Conservation (phyloP, 35 echinoderm and acorn worm genomes). For the Apostichopus parvimensis region DNA sequence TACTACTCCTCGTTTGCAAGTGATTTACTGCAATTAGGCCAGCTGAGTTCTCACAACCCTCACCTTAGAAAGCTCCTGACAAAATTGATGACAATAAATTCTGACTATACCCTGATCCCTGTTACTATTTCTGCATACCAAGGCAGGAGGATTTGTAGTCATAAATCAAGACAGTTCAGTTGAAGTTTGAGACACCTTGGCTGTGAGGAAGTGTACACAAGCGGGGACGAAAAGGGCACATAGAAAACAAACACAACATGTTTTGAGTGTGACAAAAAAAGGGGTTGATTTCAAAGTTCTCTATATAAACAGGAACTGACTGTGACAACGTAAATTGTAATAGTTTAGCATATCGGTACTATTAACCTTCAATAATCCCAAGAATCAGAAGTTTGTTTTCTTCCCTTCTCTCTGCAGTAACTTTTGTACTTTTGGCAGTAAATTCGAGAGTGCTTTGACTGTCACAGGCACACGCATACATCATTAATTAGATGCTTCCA, state of each 20-base stretch:
- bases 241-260: constrained; percentile 14
- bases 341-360: no score
- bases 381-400: background rate
- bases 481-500: background rate
- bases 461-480: background rate
- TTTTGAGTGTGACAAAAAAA: background rate
- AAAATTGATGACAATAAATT: constrained; percentile 43
- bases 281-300: background rate
- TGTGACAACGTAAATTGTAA: no score
- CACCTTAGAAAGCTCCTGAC: background rate
- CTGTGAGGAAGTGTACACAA: constrained; percentile 22
- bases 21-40: constrained; percentile 54
- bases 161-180: constrained; percentile 19
- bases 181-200: constrained; percentile 38
- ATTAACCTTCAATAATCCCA: no score
- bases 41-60: background rate
- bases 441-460: background rate
- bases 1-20: background rate
- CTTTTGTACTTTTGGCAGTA: background rate
- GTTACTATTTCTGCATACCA: constrained; percentile 16
- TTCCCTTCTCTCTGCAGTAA: background rate
- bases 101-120: constrained; percentile 24
- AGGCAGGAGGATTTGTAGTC: background rate
- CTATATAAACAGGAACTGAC: background rate
- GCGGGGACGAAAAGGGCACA: background rate